Evolutionary conservation across 2,113 vertebrate species (phyloP).

Genomic region (Hipposideros armiger): DNA sequence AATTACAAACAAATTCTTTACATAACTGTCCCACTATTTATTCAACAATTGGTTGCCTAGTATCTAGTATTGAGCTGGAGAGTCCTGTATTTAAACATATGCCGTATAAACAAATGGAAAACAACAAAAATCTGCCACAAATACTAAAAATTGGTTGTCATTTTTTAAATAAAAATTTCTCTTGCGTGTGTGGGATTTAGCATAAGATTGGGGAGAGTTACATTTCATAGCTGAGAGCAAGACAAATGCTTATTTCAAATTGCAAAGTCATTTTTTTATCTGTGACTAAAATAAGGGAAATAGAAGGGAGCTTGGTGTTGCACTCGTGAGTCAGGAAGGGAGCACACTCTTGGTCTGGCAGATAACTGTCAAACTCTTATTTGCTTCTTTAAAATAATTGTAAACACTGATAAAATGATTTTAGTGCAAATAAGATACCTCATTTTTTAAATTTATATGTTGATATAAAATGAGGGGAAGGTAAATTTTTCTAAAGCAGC

Average conservation of each 20-base stretch:
- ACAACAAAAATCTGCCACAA: background rate
- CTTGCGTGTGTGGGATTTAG: background rate
- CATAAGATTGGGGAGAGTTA: background rate
- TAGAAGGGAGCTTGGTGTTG: background rate
- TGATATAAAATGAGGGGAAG: background rate
- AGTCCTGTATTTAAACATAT: background rate
- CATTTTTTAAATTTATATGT: background rate
- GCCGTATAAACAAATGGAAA: background rate
- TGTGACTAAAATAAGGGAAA: background rate
- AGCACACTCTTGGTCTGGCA: background rate
- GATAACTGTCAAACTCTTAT: background rate
- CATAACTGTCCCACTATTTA: slow-evolving; percentile 29
- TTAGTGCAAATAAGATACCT: background rate
- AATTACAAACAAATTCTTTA: slow-evolving; percentile 64
- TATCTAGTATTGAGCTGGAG: background rate
- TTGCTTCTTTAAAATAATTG: background rate
- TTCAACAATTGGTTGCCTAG: background rate
- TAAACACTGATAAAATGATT: background rate
- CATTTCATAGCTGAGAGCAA: background rate
- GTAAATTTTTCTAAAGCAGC: background rate
- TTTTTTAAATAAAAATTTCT: slow-evolving; percentile 15
- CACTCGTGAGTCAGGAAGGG: background rate
- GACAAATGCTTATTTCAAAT: background rate
- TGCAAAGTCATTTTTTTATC: background rate
- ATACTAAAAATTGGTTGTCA: background rate